Evolutionary conservation across 1,140 invertebrate genomes (phyloP).

Genomic region (Idris sp.): DNA sequence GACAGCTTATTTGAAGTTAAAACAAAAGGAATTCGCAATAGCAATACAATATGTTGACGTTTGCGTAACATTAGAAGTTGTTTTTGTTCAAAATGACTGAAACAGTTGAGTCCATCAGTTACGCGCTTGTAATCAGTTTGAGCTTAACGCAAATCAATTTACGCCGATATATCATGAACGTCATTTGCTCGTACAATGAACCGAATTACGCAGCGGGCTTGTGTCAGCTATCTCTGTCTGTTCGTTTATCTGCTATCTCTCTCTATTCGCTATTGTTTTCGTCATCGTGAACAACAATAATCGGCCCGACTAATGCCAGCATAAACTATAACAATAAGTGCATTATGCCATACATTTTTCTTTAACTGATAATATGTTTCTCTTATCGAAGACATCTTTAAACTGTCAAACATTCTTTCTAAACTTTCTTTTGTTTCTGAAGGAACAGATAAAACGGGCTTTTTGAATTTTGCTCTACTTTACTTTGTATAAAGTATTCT

Average conservation of each 20-base stretch:
- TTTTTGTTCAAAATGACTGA: slow-evolving; percentile 26
- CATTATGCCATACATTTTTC: no score
- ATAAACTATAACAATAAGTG: slow-evolving; percentile 42
- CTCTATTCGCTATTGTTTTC: slow-evolving; percentile 45
- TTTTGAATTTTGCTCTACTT: no score
- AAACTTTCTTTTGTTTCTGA: no score
- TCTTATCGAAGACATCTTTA: no score
- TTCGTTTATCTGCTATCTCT: slow-evolving; percentile 49
- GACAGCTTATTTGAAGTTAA: no score
- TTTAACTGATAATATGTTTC: no score
- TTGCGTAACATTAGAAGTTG: slow-evolving; percentile 20
- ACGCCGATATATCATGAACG: slow-evolving; percentile 55
- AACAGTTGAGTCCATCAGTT: slow-evolving; percentile 57
- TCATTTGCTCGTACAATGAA: slow-evolving; percentile 60
- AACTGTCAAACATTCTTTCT: no score
- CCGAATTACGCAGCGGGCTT: slow-evolving; percentile 46
- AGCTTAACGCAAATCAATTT: slow-evolving; percentile 58
- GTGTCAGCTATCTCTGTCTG: slow-evolving; percentile 32
- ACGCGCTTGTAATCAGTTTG: slow-evolving; percentile 52
- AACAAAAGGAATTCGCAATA: no score
- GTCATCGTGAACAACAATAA: slow-evolving; percentile 49
- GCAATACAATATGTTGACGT: slow-evolving; percentile 30
- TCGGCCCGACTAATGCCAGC: slow-evolving; percentile 24
- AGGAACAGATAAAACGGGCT: no score
- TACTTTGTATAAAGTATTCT: no score